Conservation (phyloP, 2,888 invertebrate species). For the Tipula helvola region DNA sequence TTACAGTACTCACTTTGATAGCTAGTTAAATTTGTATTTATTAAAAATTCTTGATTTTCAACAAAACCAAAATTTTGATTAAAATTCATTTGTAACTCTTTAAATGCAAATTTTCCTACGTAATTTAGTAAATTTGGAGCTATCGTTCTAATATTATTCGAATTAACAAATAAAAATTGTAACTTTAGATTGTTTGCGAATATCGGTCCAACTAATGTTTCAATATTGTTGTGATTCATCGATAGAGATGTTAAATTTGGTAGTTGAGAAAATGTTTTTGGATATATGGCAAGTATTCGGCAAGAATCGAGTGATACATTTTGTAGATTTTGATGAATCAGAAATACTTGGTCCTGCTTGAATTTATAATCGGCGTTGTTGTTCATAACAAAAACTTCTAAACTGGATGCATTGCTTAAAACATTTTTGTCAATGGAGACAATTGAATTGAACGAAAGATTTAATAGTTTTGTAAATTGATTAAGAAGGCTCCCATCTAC, state of each 20-base stretch:
- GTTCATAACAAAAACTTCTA: not conserved
- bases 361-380: not conserved
- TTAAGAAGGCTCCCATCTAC: too few relatives aligned
- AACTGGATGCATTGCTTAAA: not conserved
- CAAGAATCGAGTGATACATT: not conserved
- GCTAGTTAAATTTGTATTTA: not conserved
- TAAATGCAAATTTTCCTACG: not conserved
- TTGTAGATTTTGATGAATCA: not conserved
- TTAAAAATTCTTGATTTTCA: not conserved
- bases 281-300: not conserved
- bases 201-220: not conserved
- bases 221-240: not conserved
- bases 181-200: not conserved
- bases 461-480: not conserved
- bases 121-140: not conserved
- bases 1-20: not conserved
- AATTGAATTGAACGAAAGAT: not conserved
- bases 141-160: not conserved
- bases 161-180: not conserved
- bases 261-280: not conserved
- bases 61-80: not conserved
- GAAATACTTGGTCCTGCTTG: not conserved
- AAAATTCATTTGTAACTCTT: not conserved
- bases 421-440: not conserved
- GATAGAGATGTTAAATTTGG: not conserved